Conservation (phyloP, 2,888 invertebrate genomes). For the Noctua pronuba region DNA sequence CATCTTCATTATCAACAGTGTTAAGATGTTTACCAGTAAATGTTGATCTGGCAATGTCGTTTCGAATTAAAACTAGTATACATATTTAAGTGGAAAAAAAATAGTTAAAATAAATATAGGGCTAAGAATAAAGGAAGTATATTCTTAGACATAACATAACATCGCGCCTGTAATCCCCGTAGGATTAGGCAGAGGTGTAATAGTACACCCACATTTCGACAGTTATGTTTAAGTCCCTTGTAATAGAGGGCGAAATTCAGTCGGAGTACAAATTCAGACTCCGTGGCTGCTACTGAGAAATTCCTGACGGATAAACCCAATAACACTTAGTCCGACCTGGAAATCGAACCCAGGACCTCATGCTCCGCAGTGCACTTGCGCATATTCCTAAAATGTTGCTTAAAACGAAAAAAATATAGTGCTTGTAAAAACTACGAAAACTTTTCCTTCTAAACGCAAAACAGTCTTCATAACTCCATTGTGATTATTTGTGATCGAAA, state of each 20-base stretch:
- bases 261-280: no score
- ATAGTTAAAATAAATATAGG: not conserved
- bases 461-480: not conserved
- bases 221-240: no score
- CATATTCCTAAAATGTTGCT: not conserved
- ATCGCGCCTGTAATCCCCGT: no score
- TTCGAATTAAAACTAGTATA: not conserved
- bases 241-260: no score
- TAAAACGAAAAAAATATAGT: not conserved
- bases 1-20: not conserved
- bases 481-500: conserved; percentile 41
- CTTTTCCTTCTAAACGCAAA: conserved; percentile 10
- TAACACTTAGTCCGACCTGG: no score
- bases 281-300: no score
- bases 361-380: no score
- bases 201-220: no score
- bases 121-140: not conserved
- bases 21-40: not conserved
- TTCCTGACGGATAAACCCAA: no score
- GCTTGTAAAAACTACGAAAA: not conserved
- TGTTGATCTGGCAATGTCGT: not conserved
- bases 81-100: not conserved
- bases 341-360: no score
- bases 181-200: no score
- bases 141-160: no score